Percentiles rank a stretch among this genome's conserved stretches.
These are phyloP conservation scores for Forbesichthys agassizii DNA, from an alignment of 2,113 vertebrate genomes.

Conservation along the genomic window DNA sequence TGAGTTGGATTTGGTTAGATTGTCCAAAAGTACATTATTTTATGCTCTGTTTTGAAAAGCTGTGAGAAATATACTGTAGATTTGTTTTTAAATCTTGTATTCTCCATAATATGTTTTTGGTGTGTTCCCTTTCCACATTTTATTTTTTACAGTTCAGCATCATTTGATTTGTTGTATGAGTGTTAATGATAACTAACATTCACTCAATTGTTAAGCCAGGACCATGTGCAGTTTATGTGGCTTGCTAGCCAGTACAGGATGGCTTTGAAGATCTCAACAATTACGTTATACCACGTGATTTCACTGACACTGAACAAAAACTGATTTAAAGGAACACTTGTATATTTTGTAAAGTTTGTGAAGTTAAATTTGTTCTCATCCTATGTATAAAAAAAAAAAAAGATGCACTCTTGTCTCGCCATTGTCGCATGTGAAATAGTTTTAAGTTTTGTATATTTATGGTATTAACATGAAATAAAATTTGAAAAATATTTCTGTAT, in stretches of 20 bases:
- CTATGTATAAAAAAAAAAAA: slow-evolving; percentile 75
- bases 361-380: slow-evolving; percentile 74
- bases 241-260: slow-evolving; percentile 37
- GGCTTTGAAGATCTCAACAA: slow-evolving; percentile 28
- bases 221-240: slow-evolving; percentile 39
- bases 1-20: slow-evolving; percentile 3
- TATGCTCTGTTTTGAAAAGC: slow-evolving; percentile 65
- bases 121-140: slow-evolving; percentile 48
- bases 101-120: slow-evolving; percentile 35
- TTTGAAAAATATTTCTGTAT: slow-evolving; percentile 59
- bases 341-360: slow-evolving; percentile 91
- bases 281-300: slow-evolving; percentile 47
- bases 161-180: neutral
- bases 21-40: slow-evolving; percentile 26
- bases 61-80: slow-evolving; percentile 73
- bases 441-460: slow-evolving; percentile 99
- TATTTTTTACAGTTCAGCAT: slow-evolving; percentile 16
- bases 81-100: slow-evolving; percentile 56
- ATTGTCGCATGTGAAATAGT: slow-evolving; percentile 94
- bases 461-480: slow-evolving; percentile 94
- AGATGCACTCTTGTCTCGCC: slow-evolving; percentile 83
- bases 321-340: slow-evolving; percentile 85
- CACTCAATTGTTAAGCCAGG: slow-evolving; percentile 35
- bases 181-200: neutral
- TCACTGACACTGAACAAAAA: slow-evolving; percentile 65